Evolutionary conservation across 2,797 vertebrate species (phyloP).

Genomic region (Furcifer pardalis): DNA sequence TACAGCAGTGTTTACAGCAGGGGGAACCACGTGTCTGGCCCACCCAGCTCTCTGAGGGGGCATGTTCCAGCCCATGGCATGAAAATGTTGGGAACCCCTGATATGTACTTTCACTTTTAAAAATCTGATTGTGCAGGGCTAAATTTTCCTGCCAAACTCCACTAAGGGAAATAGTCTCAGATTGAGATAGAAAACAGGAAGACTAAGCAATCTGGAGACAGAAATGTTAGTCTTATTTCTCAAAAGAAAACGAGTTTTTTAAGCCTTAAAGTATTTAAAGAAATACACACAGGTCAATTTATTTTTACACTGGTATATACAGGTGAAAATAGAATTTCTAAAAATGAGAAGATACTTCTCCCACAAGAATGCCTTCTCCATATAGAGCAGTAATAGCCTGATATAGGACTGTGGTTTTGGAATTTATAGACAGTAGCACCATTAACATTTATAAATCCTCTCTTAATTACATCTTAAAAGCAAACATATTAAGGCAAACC

Average conservation of each 20-base stretch:
- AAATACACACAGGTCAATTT: slow-evolving; percentile 15
- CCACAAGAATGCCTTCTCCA: slow-evolving; percentile 21
- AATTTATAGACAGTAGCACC: slow-evolving; percentile 8
- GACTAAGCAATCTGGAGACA: slow-evolving; percentile 14
- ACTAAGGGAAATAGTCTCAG: background rate
- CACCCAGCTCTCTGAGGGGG: too few relatives aligned
- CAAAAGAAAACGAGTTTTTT: slow-evolving; percentile 44
- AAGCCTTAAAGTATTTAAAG: slow-evolving; percentile 16
- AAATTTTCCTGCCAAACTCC: background rate
- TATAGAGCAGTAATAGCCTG: slow-evolving; percentile 15
- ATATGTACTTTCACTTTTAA: too few relatives aligned
- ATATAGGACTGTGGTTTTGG: background rate
- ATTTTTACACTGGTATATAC: slow-evolving; percentile 28
- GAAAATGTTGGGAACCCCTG: too few relatives aligned
- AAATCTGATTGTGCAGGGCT: fast-evolving
- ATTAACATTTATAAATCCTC: slow-evolving; percentile 1
- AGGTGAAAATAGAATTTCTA: slow-evolving; percentile 53
- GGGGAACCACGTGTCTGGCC: too few relatives aligned
- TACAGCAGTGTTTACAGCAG: too few relatives aligned
- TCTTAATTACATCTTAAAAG: background rate
- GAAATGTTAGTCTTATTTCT: slow-evolving; percentile 37
- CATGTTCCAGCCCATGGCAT: too few relatives aligned
- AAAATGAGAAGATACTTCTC: slow-evolving; percentile 45
- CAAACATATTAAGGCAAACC: background rate
- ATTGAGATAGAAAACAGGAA: background rate